Base-by-base conservation (phyloP, 2,113 vertebrate genomes). In the Pachypanchax playfairii region DNA sequence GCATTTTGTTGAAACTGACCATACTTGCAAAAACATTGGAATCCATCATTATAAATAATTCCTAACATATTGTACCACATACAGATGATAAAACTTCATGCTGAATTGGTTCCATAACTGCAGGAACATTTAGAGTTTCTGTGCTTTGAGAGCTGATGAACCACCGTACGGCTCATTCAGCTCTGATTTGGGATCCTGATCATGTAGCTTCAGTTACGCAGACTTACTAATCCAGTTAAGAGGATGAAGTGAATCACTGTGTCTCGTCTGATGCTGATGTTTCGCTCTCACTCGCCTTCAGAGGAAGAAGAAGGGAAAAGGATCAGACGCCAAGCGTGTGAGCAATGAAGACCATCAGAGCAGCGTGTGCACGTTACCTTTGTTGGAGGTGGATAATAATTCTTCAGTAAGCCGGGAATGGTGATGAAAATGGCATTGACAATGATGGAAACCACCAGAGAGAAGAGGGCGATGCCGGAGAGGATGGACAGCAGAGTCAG, bases 401-500 rank as follows among this genome's bases (percentile, higher is more conserved):
- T 80, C 80, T 70, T 91, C 59, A 93, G 13, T 58, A 94, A 55
- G 51, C 74, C 85, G 59, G 90, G 92, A 42, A 89, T 7, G 6
- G 88, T 26, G 1, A 93, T 0, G 0, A 93, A 94, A 42, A 80
- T 83, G 42, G 83, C 22, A 0, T 85, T 88, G n/a, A 94, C 18
- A 1, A 88, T 53, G 28, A 84, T 81, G 0, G 94, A 93, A 42
- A 90, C 49, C 60, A 89, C 25, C 4, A 95, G 22, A 0, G 95
- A 92, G 41, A 95, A 61, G 0, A 92, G 36, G 28, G 88, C 91
- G 58, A 96, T 70, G 57, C 92, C 92, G 28, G 91, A 89, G 3
- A 97, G 93, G 49, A 93, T 82, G 22, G 89, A 93, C 0, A 96
- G 87, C 11, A 97, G 88, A 10, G 77, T 59, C 64, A 94, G 5